A percentile compares a stretch with the other conserved stretches of the same genome.
Conservation (phyloP, 2,888 invertebrate species). For the Selenia dentaria region DNA sequence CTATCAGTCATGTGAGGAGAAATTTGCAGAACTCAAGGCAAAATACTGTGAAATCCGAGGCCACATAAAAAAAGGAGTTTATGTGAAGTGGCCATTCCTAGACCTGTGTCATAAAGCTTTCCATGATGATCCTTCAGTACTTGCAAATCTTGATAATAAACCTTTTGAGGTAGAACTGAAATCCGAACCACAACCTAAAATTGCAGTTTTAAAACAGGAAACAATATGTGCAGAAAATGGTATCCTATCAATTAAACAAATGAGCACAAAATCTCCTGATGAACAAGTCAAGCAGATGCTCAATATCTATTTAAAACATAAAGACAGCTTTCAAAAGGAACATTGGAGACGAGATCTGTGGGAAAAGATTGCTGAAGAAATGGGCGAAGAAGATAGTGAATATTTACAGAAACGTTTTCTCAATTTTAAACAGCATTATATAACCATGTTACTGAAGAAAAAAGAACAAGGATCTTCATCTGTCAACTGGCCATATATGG, state of each 20-base stretch:
- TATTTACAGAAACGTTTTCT: conserved; percentile 74
- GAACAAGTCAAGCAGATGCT: conserved; percentile 65
- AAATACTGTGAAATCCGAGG: conserved; percentile 53
- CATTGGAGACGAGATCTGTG: conserved; percentile 61
- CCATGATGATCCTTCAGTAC: conserved; percentile 48
- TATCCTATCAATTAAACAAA: conserved; percentile 32
- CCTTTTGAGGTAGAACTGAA: not conserved
- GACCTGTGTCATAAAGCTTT: conserved; percentile 67
- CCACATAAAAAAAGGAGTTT: conserved; percentile 49
- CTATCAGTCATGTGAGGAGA: conserved; percentile 56
- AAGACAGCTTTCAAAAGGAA: conserved; percentile 52
- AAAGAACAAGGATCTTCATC: conserved; percentile 42
- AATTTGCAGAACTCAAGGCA: conserved; percentile 52
- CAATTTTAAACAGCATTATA: conserved; percentile 73
- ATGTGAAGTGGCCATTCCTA: conserved; percentile 56
- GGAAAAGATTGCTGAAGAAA: conserved; percentile 65
- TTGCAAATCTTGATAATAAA: not conserved
- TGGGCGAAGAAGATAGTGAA: conserved; percentile 65
- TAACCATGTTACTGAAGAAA: conserved; percentile 59
- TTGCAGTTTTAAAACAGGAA: conserved; percentile 17
- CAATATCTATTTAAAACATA: conserved; percentile 62
- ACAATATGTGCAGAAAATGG: conserved; percentile 32
- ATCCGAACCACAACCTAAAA: conserved; percentile 3
- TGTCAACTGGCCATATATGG: conserved; percentile 69
- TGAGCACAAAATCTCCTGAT: conserved; percentile 43